These are phyloP conservation scores for Polyploca ridens DNA, from an alignment of 2,888 invertebrate genomes.

Conservation along the genomic window DNA sequence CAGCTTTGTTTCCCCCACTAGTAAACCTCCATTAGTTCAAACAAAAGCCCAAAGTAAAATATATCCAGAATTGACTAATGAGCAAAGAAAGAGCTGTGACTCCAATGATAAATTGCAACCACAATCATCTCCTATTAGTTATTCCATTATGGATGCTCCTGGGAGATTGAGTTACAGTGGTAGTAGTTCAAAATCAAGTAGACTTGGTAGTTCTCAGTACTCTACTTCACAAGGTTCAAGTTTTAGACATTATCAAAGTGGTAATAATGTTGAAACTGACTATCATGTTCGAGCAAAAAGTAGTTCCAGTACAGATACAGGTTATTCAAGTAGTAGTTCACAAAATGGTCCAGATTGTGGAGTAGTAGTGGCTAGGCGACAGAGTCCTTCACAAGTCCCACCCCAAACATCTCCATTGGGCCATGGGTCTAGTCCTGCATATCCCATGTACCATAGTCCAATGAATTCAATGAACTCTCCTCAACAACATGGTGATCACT, in stretches of 20 bases:
- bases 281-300: constrained; percentile 86
- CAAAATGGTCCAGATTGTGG: constrained; percentile 88
- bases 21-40: constrained; percentile 85
- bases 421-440: constrained; percentile 91
- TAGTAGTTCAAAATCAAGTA: constrained; percentile 78
- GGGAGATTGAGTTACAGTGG: constrained; percentile 86
- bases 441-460: constrained; percentile 94
- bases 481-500: constrained; percentile 86
- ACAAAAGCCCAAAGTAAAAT: constrained; percentile 92
- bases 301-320: constrained; percentile 86
- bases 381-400: constrained; percentile 88
- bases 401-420: constrained; percentile 90
- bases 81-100: constrained; percentile 83
- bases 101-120: constrained; percentile 80
- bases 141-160: constrained; percentile 89
- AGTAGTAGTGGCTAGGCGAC: constrained; percentile 87
- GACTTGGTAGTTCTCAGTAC: constrained; percentile 81
- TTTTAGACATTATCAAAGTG: constrained; percentile 87
- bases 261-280: constrained; percentile 84
- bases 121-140: constrained; percentile 90
- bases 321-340: constrained; percentile 85
- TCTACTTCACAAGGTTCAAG: constrained; percentile 77
- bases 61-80: constrained; percentile 87
- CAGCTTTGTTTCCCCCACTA: constrained; percentile 83
- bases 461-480: constrained; percentile 91